Evolutionary conservation across 2,113 vertebrate genomes (phyloP).

Genomic region (Kobus ellipsiprymnus): DNA sequence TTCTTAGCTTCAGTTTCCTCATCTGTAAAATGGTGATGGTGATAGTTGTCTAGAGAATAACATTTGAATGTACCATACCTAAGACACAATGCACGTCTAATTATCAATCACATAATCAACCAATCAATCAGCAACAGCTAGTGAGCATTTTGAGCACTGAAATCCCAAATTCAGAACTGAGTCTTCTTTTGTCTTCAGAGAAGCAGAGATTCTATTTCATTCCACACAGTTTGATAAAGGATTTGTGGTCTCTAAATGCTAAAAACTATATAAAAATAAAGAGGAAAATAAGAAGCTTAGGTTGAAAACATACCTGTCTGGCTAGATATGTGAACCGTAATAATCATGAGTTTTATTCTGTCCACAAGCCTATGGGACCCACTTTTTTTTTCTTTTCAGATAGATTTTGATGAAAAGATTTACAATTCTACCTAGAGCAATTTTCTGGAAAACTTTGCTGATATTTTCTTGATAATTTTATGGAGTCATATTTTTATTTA

Average conservation of each 20-base stretch:
- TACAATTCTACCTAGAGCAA: not conserved
- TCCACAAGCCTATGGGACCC: not conserved
- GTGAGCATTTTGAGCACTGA: not conserved
- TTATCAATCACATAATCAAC: not conserved
- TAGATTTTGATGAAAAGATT: not conserved
- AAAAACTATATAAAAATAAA: not conserved
- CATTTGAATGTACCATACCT: not conserved
- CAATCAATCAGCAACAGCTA: not conserved
- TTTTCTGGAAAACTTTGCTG: not conserved
- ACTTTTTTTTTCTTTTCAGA: not conserved
- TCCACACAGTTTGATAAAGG: not conserved
- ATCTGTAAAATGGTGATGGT: not conserved
- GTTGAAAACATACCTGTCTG: not conserved
- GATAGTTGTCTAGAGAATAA: not conserved
- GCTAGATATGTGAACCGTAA: slow-evolving; percentile 26
- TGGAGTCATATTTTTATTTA: slow-evolving; percentile 27
- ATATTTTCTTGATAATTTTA: slow-evolving; percentile 34
- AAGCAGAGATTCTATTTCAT: not conserved
- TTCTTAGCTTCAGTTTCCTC: not conserved
- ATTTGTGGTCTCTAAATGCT: not conserved
- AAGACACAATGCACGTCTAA: not conserved
- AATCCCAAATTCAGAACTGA: not conserved
- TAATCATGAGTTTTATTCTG: slow-evolving; percentile 8
- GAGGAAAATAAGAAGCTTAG: not conserved
- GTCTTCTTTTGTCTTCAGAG: not conserved